phyloP scores from a whole-genome alignment of 30 jellyfish, hydroid and myxozoan genomes.

The Phacellophora camtschatica region DNA sequence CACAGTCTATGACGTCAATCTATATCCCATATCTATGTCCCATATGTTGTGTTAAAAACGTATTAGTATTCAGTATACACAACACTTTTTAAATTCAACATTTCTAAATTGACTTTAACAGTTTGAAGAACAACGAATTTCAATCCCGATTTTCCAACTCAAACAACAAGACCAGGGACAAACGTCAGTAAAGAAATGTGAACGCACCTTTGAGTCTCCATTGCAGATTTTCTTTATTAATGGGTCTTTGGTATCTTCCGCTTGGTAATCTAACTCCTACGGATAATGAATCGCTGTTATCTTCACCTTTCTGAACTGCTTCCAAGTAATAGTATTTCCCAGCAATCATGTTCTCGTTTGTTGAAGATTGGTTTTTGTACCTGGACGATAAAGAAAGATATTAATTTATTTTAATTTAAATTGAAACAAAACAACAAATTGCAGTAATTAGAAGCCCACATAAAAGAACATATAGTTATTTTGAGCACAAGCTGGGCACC shows the following conservation, averaged over 20 bases:
- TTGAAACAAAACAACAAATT: too few relatives aligned
- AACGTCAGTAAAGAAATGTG: background rate
- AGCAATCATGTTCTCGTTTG: conserved; percentile 79
- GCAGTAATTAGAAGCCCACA: too few relatives aligned
- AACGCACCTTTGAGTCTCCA: conserved; percentile 92
- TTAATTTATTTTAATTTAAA: too few relatives aligned
- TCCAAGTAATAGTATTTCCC: conserved; percentile 89
- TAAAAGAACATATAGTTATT: too few relatives aligned
- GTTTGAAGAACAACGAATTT: too few relatives aligned
- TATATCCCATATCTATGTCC: too few relatives aligned
- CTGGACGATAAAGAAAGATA: conserved; percentile 22
- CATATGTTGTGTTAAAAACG: too few relatives aligned
- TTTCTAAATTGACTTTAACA: too few relatives aligned
- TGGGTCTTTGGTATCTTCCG: conserved; percentile 97
- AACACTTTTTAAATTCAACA: too few relatives aligned
- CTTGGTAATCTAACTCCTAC: conserved; percentile 98
- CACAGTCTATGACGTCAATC: too few relatives aligned
- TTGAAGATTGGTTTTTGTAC: conserved; percentile 84
- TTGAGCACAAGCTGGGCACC: too few relatives aligned
- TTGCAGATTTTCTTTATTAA: conserved; percentile 85
- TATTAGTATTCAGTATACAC: too few relatives aligned
- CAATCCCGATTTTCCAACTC: background rate
- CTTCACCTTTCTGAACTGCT: conserved; percentile 96
- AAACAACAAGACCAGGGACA: background rate
- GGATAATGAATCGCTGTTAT: conserved; percentile 91